Base-by-base conservation (phyloP, 92 coral and sea anemone genomes). In the Parazoanthus darwini region DNA sequence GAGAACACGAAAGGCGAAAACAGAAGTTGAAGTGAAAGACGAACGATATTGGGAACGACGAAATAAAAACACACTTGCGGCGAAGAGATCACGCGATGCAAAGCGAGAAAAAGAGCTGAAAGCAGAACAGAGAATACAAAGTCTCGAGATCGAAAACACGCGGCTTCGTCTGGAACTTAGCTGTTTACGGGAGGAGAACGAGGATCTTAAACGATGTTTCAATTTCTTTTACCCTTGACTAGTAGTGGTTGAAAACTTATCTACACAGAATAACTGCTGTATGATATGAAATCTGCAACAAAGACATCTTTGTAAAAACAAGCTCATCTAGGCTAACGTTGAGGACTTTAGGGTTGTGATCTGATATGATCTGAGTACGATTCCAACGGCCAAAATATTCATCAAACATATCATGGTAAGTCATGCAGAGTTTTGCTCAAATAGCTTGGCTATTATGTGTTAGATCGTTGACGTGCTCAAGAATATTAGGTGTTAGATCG, bases 81-180 rank as follows among this genome's bases (percentile, higher is more conserved):
- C 70, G 26, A 63, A 63, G 70, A 63, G 70, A 63, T 63, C 70
- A 63, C 70, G 70, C 70, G n/a, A 63, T 63, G 70, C 70, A 63
- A 63, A 63, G 25, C 70, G 70, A 63, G n/a, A 63, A 63, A 63
- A 63, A 22, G 70, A 63, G 6, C 70, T 63, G 7, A 63, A 23
- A 7, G 70, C 70, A 20, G 70, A 63, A 7, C 70, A 63, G 70
- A 20, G 70, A 63, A 63, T 63, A 63, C 70, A 63, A 63, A 63
- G 70, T 63, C 70, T 63, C 70, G 70, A 63, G 70, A 63, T 63
- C 20, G 70, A 63, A 63, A 63, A 63, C 26, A 63, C 70, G 20
- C 70, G 70, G 70, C 70, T 63, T 63, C 70, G 70, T 63, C 26
- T 63, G 26, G 70, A 63, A 63, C 70, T 63, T 63, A 63, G 70